A percentile compares a stretch with the other conserved stretches of the same genome.
Conservation (phyloP, 2,113 vertebrate species). For the Scomber colias region DNA sequence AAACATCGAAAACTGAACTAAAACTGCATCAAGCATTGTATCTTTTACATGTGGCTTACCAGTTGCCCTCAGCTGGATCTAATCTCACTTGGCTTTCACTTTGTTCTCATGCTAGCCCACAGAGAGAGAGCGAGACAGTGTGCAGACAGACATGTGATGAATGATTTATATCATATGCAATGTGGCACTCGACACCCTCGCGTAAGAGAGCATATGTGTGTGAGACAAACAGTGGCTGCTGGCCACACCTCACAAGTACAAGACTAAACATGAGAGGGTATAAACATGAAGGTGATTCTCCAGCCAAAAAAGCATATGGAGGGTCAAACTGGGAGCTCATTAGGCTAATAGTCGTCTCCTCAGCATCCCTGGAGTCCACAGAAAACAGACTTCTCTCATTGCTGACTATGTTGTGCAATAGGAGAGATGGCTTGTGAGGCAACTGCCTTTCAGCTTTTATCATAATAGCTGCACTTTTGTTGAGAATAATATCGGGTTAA, state of each 20-base stretch:
- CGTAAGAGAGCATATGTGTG: constrained; percentile 36
- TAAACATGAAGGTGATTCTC: constrained; percentile 6
- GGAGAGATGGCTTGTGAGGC: neutral
- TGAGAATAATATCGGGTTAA: neutral
- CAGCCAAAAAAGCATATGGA: neutral
- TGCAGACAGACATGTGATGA: constrained; percentile 51
- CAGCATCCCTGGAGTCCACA: constrained; percentile 12
- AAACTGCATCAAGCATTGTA: neutral
- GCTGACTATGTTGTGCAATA: constrained; percentile 2
- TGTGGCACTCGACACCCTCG: constrained; percentile 43
- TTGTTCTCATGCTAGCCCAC: constrained; percentile 42
- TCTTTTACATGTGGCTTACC: constrained; percentile 14
- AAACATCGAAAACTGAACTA: neutral
- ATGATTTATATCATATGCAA: constrained; percentile 67
- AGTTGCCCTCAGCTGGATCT: constrained; percentile 24
- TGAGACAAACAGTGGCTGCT: constrained; percentile 18
- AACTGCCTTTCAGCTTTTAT: constrained; percentile 14
- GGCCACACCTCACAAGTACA: constrained; percentile 15
- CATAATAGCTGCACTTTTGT: constrained; percentile 8
- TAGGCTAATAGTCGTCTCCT: constrained; percentile 28
- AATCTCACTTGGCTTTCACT: constrained; percentile 41
- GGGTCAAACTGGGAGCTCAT: constrained; percentile 45
- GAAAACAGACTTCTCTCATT: constrained; percentile 15
- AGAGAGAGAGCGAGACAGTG: constrained; percentile 11
- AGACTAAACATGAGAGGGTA: constrained; percentile 34